Conservation (phyloP, 2,888 invertebrate genomes). For the Orchesella flavescens region DNA sequence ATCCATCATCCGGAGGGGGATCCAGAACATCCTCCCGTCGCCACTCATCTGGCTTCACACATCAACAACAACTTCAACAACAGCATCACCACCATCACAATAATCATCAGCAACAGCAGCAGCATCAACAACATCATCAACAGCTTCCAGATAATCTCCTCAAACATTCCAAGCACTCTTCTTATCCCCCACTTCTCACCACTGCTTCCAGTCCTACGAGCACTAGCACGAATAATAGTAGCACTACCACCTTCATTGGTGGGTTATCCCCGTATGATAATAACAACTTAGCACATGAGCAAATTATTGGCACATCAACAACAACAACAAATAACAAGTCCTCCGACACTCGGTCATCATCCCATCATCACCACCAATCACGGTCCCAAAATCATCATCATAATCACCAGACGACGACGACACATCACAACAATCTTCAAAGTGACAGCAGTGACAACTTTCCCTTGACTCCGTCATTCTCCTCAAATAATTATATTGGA, state of each 20-base stretch:
- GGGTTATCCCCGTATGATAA: constrained; percentile 53
- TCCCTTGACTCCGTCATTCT: constrained; percentile 47
- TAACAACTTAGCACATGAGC: constrained; percentile 53
- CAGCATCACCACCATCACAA: constrained; percentile 38
- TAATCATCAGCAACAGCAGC: constrained; percentile 26
- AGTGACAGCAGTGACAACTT: constrained; percentile 59
- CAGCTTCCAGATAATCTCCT: constrained; percentile 63
- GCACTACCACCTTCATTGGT: constrained; percentile 39
- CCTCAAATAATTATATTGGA: constrained; percentile 44
- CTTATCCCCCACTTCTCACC: constrained; percentile 53
- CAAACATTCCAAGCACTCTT: constrained; percentile 60
- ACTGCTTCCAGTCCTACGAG: constrained; percentile 32
- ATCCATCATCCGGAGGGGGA: constrained; percentile 54
- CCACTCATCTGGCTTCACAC: constrained; percentile 59
- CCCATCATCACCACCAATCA: constrained; percentile 45
- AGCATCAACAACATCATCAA: constrained; percentile 21
- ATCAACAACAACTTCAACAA: constrained; percentile 55
- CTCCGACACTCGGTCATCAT: constrained; percentile 38
- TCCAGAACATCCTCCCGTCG: constrained; percentile 54
- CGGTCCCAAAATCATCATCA: constrained; percentile 50
- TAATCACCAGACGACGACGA: too few relatives aligned
- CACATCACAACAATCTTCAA: constrained; percentile 13
- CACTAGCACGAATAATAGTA: constrained; percentile 20
- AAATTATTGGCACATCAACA: constrained; percentile 12
- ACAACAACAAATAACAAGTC: constrained; percentile 21